These are phyloP conservation scores for Carlito syrichta DNA, from an alignment of 2,113 vertebrate species.

Conservation along the genomic window DNA sequence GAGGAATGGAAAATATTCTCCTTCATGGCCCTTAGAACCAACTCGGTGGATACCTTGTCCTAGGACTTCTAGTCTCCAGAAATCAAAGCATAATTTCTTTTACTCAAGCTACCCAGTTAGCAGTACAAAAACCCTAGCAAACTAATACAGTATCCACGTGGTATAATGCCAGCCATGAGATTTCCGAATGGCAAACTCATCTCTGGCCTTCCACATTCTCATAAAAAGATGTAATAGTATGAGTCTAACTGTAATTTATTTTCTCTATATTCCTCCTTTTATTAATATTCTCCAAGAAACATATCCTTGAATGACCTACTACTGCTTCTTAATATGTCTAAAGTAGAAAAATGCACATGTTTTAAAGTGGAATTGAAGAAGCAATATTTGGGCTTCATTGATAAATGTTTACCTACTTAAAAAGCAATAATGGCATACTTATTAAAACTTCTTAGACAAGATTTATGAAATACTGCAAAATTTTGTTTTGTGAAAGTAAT, in stretches of 20 bases:
- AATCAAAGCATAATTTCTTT: not conserved
- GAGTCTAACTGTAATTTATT: not conserved
- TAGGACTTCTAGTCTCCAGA: not conserved
- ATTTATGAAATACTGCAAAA: slow-evolving; percentile 55
- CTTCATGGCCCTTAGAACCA: fast-evolving
- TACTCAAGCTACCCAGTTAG: not conserved
- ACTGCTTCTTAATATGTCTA: not conserved
- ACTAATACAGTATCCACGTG: fast-evolving
- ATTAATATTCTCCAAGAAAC: not conserved
- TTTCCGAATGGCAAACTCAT: not conserved
- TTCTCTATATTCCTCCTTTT: not conserved
- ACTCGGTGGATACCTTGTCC: not conserved
- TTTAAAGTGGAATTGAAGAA: not conserved
- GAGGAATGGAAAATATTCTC: no score
- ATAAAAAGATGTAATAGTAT: not conserved
- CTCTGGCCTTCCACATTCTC: not conserved
- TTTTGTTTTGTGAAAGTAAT: slow-evolving; percentile 43
- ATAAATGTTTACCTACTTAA: slow-evolving; percentile 44
- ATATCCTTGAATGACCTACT: not conserved
- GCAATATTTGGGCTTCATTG: slow-evolving; percentile 2
- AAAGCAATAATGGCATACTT: not conserved
- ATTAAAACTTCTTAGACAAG: slow-evolving; percentile 48
- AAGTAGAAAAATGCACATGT: not conserved
- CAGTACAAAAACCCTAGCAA: fast-evolving
- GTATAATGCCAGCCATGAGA: not conserved